Evolutionary conservation across 2,113 vertebrate species (phyloP).

Genomic region (Crotalus horridus): DNA sequence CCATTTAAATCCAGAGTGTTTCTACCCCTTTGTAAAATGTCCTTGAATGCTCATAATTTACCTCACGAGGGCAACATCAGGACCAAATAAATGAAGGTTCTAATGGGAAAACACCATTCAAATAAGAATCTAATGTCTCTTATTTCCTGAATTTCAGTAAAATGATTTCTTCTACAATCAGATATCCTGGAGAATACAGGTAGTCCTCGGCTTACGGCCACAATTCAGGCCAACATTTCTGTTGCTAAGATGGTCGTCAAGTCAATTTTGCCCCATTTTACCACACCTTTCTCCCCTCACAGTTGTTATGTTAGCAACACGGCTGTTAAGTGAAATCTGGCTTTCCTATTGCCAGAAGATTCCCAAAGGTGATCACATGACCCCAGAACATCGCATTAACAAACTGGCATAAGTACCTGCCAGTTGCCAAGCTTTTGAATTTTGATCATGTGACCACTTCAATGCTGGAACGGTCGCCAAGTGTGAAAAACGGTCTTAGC

Average conservation of each 20-base stretch:
- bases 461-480: too few relatives aligned
- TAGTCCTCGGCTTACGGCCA: background rate
- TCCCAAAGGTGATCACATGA: too few relatives aligned
- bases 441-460: background rate
- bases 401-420: too few relatives aligned
- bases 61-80: background rate
- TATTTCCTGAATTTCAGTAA: background rate
- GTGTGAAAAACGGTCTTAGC: too few relatives aligned
- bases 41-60: background rate
- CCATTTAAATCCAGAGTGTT: background rate
- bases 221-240: background rate
- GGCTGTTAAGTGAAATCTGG: background rate
- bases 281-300: too few relatives aligned
- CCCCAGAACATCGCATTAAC: too few relatives aligned
- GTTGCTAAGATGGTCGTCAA: background rate
- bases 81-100: background rate
- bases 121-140: background rate
- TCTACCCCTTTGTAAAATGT: background rate
- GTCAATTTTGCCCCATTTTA: background rate
- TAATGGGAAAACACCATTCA: background rate
- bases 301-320: too few relatives aligned
- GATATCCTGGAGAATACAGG: background rate
- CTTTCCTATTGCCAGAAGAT: background rate
- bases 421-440: background rate
- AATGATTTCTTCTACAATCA: background rate